Evolutionary conservation across 2,888 invertebrate genomes (phyloP).

Genomic region (Acleris cristana): DNA sequence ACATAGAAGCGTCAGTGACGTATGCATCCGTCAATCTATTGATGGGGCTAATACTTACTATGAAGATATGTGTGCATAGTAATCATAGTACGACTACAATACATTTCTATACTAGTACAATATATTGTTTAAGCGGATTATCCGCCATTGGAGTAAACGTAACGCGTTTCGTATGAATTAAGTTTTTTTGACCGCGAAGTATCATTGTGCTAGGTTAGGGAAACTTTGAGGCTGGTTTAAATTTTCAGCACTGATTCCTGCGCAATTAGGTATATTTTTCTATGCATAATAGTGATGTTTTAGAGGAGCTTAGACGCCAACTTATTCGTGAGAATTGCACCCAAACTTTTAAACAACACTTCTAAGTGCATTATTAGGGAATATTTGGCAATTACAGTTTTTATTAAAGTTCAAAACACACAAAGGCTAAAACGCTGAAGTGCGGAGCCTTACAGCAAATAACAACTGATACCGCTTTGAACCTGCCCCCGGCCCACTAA

Average conservation of each 20-base stretch:
- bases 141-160: not conserved
- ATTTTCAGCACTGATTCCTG: not conserved
- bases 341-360: too few relatives aligned
- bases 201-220: not conserved
- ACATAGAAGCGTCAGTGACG: conserved; percentile 60
- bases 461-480: too few relatives aligned
- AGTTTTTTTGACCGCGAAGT: not conserved
- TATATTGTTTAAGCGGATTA: not conserved
- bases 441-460: too few relatives aligned
- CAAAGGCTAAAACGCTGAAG: too few relatives aligned
- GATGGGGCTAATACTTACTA: conserved; percentile 47
- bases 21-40: conserved; percentile 65
- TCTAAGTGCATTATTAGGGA: too few relatives aligned
- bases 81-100: conserved; percentile 14
- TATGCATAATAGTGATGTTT: not conserved
- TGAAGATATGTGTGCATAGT: conserved; percentile 25
- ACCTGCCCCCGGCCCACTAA: too few relatives aligned
- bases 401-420: too few relatives aligned
- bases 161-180: not conserved
- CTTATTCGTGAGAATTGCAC: too few relatives aligned
- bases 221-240: not conserved
- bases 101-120: conserved; percentile 6
- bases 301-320: too few relatives aligned
- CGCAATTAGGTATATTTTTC: not conserved
- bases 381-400: too few relatives aligned